Percentiles rank a stretch among this genome's conserved stretches.
phyloP scores from a whole-genome alignment of 2,888 invertebrate genomes.

The Caenorhabditis macrosperma region DNA sequence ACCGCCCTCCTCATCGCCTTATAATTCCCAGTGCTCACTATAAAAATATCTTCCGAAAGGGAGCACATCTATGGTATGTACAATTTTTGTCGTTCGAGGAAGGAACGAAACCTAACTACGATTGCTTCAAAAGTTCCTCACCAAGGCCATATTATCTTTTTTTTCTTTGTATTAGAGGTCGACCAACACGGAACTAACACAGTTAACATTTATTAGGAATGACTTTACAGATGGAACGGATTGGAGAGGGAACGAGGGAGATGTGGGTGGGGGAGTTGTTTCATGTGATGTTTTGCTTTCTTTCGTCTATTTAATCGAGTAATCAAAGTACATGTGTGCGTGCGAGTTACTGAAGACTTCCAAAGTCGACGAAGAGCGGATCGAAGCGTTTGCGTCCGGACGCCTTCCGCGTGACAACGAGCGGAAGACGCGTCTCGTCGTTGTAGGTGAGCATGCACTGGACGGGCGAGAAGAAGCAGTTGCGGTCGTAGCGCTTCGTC shows the following conservation, averaged over 20 bases:
- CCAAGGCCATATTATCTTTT: too few species aligned
- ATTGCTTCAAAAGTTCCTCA: too few species aligned
- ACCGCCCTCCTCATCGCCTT: background rate
- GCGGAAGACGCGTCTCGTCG: conserved; percentile 51
- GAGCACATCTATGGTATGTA: background rate
- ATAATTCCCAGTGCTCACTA: background rate
- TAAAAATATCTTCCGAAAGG: background rate
- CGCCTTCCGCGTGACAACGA: conserved; percentile 55
- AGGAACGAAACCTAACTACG: too few species aligned
- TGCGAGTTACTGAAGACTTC: conserved; percentile 19
- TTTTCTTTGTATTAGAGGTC: too few species aligned
- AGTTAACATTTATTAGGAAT: conserved; percentile 15
- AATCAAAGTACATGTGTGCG: conserved; percentile 21
- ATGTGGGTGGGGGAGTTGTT: background rate
- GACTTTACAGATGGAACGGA: background rate
- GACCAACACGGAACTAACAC: too few species aligned
- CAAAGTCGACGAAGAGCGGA: conserved; percentile 32
- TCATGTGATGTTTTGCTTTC: background rate
- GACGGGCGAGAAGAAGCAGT: conserved; percentile 73
- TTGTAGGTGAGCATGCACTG: conserved; percentile 71
- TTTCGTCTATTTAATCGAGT: too few species aligned
- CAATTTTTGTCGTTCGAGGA: too few species aligned
- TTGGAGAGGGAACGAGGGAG: background rate
- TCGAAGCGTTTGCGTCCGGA: conserved; percentile 35
- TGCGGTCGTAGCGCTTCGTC: conserved; percentile 73